phyloP scores from a whole-genome alignment of 2,888 invertebrate species.

The Abscondita cerata region DNA sequence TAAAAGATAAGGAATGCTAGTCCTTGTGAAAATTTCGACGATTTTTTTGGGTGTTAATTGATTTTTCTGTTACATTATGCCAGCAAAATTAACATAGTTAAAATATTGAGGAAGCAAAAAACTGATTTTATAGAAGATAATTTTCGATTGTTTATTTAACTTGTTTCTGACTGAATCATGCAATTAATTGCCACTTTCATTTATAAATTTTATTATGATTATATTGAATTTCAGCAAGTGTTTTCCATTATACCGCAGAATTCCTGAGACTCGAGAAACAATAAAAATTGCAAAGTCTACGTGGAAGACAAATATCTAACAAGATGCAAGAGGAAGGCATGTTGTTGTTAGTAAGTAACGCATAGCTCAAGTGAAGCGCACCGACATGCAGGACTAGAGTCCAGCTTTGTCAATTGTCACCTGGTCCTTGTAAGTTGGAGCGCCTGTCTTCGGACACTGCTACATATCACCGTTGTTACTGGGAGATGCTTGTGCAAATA shows the following conservation, averaged over 20 bases:
- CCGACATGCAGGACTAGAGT: conserved; percentile 55
- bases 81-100: too few relatives aligned
- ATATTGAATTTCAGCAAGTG: conserved; percentile 20
- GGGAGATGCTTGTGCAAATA: conserved; percentile 38
- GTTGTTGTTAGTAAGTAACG: conserved; percentile 54
- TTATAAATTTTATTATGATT: conserved; percentile 17
- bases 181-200: too few relatives aligned
- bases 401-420: conserved; percentile 60
- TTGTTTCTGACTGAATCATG: not conserved
- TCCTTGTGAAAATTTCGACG: too few relatives aligned
- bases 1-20: too few relatives aligned
- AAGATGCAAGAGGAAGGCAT: conserved; percentile 54
- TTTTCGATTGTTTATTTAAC: too few relatives aligned
- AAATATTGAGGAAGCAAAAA: too few relatives aligned
- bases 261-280: conserved; percentile 48
- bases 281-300: conserved; percentile 49
- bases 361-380: conserved; percentile 57
- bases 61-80: too few relatives aligned
- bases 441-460: conserved; percentile 51
- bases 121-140: too few relatives aligned
- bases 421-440: conserved; percentile 47
- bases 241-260: conserved; percentile 56
- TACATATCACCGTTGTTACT: conserved; percentile 52
- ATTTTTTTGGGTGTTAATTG: too few relatives aligned
- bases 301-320: conserved; percentile 57